Percentiles rank a stretch among this genome's conserved stretches.
Conservation (phyloP, 2,888 invertebrate genomes). For the Troides helena region DNA sequence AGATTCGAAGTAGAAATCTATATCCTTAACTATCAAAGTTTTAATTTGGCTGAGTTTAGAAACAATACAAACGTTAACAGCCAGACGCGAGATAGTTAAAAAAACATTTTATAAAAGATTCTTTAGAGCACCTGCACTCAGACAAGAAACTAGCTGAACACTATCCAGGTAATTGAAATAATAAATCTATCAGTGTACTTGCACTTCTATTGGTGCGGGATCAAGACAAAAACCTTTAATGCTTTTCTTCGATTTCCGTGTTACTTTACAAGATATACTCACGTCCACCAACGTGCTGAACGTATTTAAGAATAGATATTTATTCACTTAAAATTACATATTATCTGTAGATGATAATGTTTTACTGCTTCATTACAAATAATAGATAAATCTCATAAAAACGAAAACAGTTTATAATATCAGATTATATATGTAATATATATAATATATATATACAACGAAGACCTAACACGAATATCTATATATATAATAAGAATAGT, state of each 20-base stretch:
- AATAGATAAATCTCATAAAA: too few species aligned
- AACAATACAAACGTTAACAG: too few species aligned
- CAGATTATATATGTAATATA: too few species aligned
- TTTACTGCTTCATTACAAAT: too few species aligned
- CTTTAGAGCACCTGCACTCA: constrained; percentile 14
- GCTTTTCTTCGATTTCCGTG: constrained; percentile 48
- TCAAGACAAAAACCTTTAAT: constrained; percentile 69
- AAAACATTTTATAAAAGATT: constrained; percentile 12
- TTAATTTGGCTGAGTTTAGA: too few species aligned
- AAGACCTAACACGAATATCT: too few species aligned
- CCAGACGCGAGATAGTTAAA: not conserved
- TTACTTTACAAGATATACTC: constrained; percentile 7
- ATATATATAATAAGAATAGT: too few species aligned
- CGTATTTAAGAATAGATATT: not conserved
- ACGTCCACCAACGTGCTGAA: not conserved
- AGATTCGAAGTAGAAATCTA: too few species aligned
- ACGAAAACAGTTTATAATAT: too few species aligned
- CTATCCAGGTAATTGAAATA: constrained; percentile 76
- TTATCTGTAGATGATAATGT: not conserved
- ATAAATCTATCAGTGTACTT: constrained; percentile 75
- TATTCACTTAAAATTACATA: not conserved
- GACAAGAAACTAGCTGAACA: constrained; percentile 49
- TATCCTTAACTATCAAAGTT: too few species aligned
- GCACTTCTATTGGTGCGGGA: constrained; percentile 60
- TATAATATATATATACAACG: too few species aligned